Evolutionary conservation across 1,140 invertebrate species (phyloP).

Genomic region (Cydia splendana): DNA sequence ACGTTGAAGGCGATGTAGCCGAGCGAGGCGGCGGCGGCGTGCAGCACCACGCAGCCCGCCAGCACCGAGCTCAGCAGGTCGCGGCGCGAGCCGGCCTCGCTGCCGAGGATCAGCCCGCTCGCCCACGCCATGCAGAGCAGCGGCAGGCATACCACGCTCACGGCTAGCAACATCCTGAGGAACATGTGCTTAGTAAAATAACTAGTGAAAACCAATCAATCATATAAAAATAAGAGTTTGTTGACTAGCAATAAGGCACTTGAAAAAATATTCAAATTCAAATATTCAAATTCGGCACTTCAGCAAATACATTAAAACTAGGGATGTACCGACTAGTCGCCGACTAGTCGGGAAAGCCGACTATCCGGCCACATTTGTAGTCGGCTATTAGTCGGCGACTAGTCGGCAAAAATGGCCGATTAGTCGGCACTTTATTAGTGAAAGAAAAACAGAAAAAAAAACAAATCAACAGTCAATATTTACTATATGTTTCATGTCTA

Average conservation of each 20-base stretch:
- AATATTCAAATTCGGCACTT: too few species aligned
- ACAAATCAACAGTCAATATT: too few species aligned
- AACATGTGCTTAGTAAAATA: background rate
- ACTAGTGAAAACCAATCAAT: background rate
- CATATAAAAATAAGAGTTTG: background rate
- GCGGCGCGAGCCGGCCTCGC: slow-evolving; percentile 64
- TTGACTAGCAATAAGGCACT: background rate
- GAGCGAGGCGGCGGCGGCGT: slow-evolving; percentile 88
- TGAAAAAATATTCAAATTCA: too few species aligned
- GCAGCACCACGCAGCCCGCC: slow-evolving; percentile 85
- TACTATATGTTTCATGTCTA: too few species aligned
- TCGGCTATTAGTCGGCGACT: too few species aligned
- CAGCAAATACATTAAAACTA: too few species aligned
- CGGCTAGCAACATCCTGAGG: slow-evolving; percentile 59
- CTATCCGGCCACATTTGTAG: too few species aligned
- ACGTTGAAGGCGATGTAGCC: slow-evolving; percentile 92
- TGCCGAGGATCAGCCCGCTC: slow-evolving; percentile 61
- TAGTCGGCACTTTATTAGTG: too few species aligned
- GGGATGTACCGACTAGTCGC: too few species aligned
- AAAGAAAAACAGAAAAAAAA: too few species aligned
- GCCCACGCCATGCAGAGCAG: slow-evolving; percentile 64
- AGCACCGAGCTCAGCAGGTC: slow-evolving; percentile 85
- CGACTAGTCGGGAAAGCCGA: too few species aligned
- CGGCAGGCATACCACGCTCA: slow-evolving; percentile 63
- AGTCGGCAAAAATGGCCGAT: too few species aligned